Evolutionary conservation across 2,113 vertebrate genomes (phyloP).

Genomic region (Hypanus sabinus): DNA sequence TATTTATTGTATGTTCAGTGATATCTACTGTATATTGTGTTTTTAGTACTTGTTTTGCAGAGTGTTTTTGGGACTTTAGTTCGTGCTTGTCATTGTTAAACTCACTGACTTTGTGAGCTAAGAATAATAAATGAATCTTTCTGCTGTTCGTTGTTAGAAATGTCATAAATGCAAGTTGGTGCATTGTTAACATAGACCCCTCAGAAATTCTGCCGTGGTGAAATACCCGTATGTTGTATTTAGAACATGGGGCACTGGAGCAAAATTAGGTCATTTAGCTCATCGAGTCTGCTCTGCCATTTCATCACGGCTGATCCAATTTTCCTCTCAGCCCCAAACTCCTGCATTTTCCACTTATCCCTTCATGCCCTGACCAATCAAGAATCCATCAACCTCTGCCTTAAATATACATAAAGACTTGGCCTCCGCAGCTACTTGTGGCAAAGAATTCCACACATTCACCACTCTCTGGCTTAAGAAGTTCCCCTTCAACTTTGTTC

Average conservation of each 20-base stretch:
- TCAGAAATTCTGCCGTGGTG: neutral
- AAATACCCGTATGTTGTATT: neutral
- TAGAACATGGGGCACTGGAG: neutral
- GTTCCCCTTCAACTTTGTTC: too few species aligned
- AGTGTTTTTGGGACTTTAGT: neutral
- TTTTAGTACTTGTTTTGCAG: neutral
- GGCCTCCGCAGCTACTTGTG: too few species aligned
- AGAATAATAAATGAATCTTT: neutral
- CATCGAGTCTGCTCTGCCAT: too few species aligned
- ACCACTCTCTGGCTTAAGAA: too few species aligned
- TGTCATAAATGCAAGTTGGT: neutral
- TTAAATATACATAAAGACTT: too few species aligned
- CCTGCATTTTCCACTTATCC: too few species aligned
- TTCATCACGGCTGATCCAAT: too few species aligned
- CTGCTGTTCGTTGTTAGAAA: neutral
- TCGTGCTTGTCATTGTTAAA: neutral
- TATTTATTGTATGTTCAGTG: neutral
- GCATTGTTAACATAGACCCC: neutral
- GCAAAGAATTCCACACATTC: too few species aligned
- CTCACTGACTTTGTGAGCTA: neutral
- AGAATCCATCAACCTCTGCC: too few species aligned
- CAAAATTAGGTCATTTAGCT: too few species aligned
- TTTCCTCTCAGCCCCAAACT: too few species aligned
- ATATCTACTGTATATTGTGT: neutral
- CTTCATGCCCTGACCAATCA: too few species aligned